Percentiles rank a stretch among this genome's conserved stretches.
Conservation (phyloP, 2,797 vertebrate genomes). For the Zenarchopterus dispar region DNA sequence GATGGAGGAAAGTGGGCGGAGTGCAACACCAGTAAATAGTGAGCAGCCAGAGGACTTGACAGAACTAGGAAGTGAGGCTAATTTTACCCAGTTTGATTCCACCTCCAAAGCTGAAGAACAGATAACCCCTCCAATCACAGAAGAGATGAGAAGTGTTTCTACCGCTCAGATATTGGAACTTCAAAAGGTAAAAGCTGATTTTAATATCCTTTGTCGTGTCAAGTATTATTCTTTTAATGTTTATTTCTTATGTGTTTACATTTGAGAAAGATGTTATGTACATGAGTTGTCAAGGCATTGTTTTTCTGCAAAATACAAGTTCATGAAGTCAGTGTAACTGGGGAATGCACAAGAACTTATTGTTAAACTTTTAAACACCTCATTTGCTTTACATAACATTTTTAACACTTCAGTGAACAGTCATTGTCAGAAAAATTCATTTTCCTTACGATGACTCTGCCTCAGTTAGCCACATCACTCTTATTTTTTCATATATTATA, state of each 20-base stretch:
- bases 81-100: slow-evolving; percentile 38
- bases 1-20: slow-evolving; percentile 97
- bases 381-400: too few relatives aligned
- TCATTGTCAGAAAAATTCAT: too few relatives aligned
- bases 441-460: too few relatives aligned
- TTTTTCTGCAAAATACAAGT: too few relatives aligned
- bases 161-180: slow-evolving; percentile 86
- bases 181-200: slow-evolving; percentile 85
- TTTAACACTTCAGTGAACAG: too few relatives aligned
- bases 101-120: slow-evolving; percentile 35
- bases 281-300: too few relatives aligned
- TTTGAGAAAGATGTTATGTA: not conserved
- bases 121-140: slow-evolving; percentile 64
- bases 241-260: not conserved
- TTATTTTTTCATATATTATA: too few relatives aligned
- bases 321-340: too few relatives aligned
- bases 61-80: slow-evolving; percentile 64
- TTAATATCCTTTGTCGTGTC: not conserved
- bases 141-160: slow-evolving; percentile 78
- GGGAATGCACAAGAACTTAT: too few relatives aligned
- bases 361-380: too few relatives aligned
- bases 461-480: too few relatives aligned
- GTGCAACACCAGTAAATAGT: slow-evolving; percentile 95
- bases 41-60: slow-evolving; percentile 90
- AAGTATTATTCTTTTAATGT: not conserved